Evolutionary conservation across 2,113 vertebrate species (phyloP).

Genomic region (Ia io): DNA sequence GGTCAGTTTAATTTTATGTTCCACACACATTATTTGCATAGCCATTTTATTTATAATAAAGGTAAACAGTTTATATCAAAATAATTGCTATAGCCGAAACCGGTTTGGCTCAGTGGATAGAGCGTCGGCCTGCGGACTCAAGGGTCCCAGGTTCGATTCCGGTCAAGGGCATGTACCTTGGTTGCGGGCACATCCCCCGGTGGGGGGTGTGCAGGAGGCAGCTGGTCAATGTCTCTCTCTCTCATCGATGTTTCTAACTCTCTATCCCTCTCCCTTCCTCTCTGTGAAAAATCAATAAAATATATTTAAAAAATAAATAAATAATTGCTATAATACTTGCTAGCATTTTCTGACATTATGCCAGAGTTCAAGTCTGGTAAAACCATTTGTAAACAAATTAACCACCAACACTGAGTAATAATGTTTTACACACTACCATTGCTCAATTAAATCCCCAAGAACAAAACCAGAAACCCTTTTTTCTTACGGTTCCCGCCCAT

Average conservation of each 20-base stretch:
- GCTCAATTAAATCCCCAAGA: background rate
- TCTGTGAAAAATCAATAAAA: too few species aligned
- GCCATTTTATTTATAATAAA: background rate
- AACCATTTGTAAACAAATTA: background rate
- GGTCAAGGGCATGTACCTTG: too few species aligned
- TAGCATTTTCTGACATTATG: background rate
- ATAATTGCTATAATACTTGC: background rate
- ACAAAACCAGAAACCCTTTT: background rate
- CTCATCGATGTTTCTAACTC: too few species aligned
- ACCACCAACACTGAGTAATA: background rate
- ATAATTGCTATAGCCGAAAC: background rate
- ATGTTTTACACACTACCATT: background rate
- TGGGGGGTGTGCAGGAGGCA: too few species aligned
- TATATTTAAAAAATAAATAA: too few species aligned
- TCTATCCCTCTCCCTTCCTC: too few species aligned
- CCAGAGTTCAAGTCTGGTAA: background rate
- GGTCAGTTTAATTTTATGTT: background rate
- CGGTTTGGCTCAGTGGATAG: too few species aligned
- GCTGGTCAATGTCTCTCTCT: too few species aligned
- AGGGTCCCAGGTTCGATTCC: too few species aligned
- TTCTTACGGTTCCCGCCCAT: background rate
- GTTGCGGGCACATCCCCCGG: too few species aligned
- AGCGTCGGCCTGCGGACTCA: too few species aligned
- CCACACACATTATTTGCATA: background rate
- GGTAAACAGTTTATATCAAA: background rate